Evolutionary conservation across 2,797 vertebrate genomes (phyloP).

Genomic region (Dicrostonyx torquatus): DNA sequence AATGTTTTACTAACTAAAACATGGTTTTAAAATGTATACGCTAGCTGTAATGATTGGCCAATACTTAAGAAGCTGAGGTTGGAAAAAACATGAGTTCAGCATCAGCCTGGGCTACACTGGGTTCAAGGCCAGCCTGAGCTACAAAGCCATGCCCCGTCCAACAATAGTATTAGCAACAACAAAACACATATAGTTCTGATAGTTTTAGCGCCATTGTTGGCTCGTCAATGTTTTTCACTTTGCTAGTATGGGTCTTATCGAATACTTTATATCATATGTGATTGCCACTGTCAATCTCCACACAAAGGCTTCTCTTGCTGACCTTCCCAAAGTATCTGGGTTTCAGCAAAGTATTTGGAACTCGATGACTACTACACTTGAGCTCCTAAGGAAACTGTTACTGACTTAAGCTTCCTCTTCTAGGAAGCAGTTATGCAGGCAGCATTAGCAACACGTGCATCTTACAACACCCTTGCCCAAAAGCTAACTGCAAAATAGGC

Average conservation of each 20-base stretch:
- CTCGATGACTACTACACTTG: neutral
- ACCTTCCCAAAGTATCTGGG: neutral
- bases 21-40: neutral
- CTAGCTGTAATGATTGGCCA: neutral
- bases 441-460: constrained; percentile 16
- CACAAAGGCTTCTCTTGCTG: neutral
- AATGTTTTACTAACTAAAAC: constrained; percentile 34
- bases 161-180: neutral
- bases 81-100: neutral
- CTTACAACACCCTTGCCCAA: constrained; percentile 47
- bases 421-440: neutral
- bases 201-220: neutral
- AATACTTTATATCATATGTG: neutral
- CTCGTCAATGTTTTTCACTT: neutral
- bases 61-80: neutral
- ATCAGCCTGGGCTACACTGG: neutral
- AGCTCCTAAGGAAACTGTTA: constrained; percentile 24
- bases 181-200: neutral
- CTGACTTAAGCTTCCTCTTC: constrained; percentile 16
- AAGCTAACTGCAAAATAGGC: constrained; percentile 55
- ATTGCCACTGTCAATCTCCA: neutral
- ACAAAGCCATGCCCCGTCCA: neutral
- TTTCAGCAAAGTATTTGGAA: constrained; percentile 8
- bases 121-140: neutral
- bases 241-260: neutral